Base-by-base conservation (phyloP, 2,797 vertebrate genomes). In the Cyprinella venusta region DNA sequence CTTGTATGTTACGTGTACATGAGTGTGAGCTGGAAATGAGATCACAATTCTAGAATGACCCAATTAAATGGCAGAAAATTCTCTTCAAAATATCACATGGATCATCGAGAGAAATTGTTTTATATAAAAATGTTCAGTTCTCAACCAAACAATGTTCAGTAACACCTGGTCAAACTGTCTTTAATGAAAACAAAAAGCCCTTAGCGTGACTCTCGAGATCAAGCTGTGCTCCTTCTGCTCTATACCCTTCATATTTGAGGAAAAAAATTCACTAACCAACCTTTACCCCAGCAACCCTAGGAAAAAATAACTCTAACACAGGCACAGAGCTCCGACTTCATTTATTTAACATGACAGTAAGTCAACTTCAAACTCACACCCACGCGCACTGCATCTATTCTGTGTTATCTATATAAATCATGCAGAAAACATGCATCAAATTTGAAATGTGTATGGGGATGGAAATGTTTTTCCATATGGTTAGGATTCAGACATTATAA, bases 291-390 rank as follows among this genome's bases (percentile, higher is more conserved):
- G 82, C 80, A 91, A 89, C 88, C 85, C 86, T 65, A 86, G 88
- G 79, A 90, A 68, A 84, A 86, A 82, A 84, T 76, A 84, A 81
- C 87, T 87, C 72, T 56, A 86, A 82, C 86, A 87, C 78, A 87
- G 90, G 88, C 88, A 90, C 86, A 81, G 91, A 89, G 88, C 88
- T 80, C 84, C 75, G 88, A 86, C 89, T 93, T 94, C 78, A 92
- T 92, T 93, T 92, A 93, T 93, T 92, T 82, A 92, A 90, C 88
- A 88, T 80, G 80, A 87, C 91, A 91, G 61, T 67, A 90, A 87
- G 90, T 91, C 90, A 80, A 59, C 86, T 86, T 87, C 84, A 89
- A 89, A 84, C 89, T 88, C 87, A 81, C 91, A 48, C 88, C 86
- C 89, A 87, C 90, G 52, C 72, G 79, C 81, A 87, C 70, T 64